Evolutionary conservation across 2,797 vertebrate genomes (phyloP).

Genomic region (Benthosema pterotum): DNA sequence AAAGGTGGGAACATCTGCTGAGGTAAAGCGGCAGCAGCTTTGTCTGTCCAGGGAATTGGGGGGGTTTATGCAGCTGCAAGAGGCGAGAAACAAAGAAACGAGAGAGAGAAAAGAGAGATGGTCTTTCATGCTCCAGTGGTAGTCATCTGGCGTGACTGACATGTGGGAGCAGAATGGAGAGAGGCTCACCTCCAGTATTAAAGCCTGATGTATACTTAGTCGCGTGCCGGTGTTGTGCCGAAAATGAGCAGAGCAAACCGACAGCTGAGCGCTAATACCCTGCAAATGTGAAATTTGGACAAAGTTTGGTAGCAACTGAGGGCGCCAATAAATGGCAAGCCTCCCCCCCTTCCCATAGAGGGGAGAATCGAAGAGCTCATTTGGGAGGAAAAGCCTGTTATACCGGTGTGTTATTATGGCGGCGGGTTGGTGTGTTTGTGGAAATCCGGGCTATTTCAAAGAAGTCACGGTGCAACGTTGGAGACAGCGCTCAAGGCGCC

Average conservation of each 20-base stretch:
- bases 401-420: constrained; percentile 30
- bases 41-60: constrained; percentile 61
- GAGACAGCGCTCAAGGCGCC: constrained; percentile 28
- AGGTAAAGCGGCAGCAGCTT: constrained; percentile 44
- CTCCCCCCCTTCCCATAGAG: constrained; percentile 37
- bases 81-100: constrained; percentile 21
- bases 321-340: constrained; percentile 27
- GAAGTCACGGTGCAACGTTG: constrained; percentile 35
- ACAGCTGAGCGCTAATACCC: constrained; percentile 50
- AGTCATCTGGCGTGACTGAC: constrained; percentile 68
- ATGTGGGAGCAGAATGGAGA: constrained; percentile 51
- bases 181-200: constrained; percentile 64
- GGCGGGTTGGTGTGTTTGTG: constrained; percentile 20
- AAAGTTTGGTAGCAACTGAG: constrained; percentile 33
- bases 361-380: constrained; percentile 48
- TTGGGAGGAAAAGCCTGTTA: constrained; percentile 62
- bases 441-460: constrained; percentile 43
- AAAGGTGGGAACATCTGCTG: constrained; percentile 48
- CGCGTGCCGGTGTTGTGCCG: constrained; percentile 17
- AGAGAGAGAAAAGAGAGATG: constrained; percentile 18
- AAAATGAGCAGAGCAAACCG: constrained; percentile 40
- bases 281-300: constrained; percentile 66
- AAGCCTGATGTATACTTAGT: no score
- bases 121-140: constrained; percentile 67
- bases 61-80: constrained; percentile 39